Conservation (phyloP, 2,797 vertebrate species). For the Erithacus rubecula region DNA sequence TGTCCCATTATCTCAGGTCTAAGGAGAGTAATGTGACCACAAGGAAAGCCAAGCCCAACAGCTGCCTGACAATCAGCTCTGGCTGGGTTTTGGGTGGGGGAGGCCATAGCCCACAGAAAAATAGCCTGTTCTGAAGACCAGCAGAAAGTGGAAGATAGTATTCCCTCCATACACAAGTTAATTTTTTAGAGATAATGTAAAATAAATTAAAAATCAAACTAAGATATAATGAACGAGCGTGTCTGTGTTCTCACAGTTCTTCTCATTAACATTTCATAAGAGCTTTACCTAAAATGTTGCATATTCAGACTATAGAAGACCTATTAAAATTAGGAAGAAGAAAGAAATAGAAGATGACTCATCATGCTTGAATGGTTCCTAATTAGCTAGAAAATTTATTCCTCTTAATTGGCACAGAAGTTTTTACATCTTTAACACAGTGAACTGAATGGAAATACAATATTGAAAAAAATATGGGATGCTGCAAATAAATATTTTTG, state of each 20-base stretch:
- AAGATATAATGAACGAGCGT: neutral
- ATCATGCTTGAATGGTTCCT: neutral
- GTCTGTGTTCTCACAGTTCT: neutral
- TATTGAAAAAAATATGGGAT: neutral
- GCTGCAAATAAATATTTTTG: accelerated
- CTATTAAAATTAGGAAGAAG: neutral
- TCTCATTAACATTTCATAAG: neutral
- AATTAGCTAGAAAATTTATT: neutral
- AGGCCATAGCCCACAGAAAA: neutral
- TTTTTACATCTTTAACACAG: neutral
- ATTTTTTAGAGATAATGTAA: neutral
- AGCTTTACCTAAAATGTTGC: neutral
- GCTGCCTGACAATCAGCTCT: neutral
- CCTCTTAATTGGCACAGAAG: neutral
- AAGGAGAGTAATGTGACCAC: neutral
- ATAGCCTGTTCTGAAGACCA: neutral
- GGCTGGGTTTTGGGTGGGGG: too few species aligned
- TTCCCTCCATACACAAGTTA: neutral
- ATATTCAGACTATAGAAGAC: neutral
- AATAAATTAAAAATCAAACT: neutral
- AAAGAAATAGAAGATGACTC: neutral
- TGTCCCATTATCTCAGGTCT: accelerated
- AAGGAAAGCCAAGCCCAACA: neutral
- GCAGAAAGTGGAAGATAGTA: neutral
- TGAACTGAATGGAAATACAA: neutral